Evolutionary conservation across 2,888 invertebrate genomes (phyloP).

Genomic region (Rosalia funebris): DNA sequence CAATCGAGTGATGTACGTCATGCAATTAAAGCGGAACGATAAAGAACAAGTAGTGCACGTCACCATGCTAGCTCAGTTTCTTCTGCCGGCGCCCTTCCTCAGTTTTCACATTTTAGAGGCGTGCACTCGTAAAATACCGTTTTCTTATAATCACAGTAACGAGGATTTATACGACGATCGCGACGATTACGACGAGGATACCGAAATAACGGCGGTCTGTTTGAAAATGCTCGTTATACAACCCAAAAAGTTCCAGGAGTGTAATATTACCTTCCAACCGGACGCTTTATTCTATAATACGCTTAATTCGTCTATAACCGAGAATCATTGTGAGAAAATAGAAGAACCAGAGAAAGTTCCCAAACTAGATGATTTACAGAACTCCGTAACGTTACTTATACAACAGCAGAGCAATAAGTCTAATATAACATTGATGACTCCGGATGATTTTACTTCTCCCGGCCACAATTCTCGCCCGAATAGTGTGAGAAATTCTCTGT

Average conservation of each 20-base stretch:
- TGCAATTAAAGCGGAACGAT: slow-evolving; percentile 76
- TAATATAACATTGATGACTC: slow-evolving; percentile 82
- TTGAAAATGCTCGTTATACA: slow-evolving; percentile 82
- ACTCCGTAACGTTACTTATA: slow-evolving; percentile 59
- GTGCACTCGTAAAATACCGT: slow-evolving; percentile 66
- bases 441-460: slow-evolving; percentile 82
- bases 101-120: slow-evolving; percentile 91
- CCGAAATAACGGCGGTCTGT: slow-evolving; percentile 64
- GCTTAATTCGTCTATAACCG: slow-evolving; percentile 28
- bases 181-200: slow-evolving; percentile 68
- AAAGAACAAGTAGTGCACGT: slow-evolving; percentile 73
- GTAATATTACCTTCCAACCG: slow-evolving; percentile 58
- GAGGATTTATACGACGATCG: slow-evolving; percentile 70
- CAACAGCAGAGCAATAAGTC: slow-evolving; percentile 55
- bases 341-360: slow-evolving; percentile 51
- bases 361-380: slow-evolving; percentile 59
- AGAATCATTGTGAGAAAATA: slow-evolving; percentile 18
- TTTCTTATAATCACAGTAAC: slow-evolving; percentile 60
- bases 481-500: slow-evolving; percentile 54
- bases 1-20: slow-evolving; percentile 76
- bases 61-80: slow-evolving; percentile 84
- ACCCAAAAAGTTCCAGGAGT: slow-evolving; percentile 87
- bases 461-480: slow-evolving; percentile 60
- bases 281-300: slow-evolving; percentile 50
- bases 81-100: slow-evolving; percentile 86